Evolutionary conservation across 2,888 invertebrate species (phyloP).

Genomic region (Drosophila limbata): DNA sequence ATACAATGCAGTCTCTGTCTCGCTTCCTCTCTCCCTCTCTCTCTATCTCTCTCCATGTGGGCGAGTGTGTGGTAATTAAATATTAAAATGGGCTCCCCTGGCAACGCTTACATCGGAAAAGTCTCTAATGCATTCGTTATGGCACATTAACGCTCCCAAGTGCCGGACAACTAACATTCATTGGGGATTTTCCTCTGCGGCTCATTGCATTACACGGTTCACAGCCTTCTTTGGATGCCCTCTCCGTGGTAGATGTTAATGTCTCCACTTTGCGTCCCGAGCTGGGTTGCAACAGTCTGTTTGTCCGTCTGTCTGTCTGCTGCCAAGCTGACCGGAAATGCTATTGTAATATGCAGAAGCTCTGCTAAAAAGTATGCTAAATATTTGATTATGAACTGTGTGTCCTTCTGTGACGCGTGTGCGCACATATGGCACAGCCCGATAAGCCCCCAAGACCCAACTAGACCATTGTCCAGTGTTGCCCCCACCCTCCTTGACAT

Average conservation of each 20-base stretch:
- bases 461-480: conserved; percentile 62
- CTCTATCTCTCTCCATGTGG: not conserved
- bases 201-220: conserved; percentile 71
- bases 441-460: conserved; percentile 55
- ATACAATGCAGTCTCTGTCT: conserved; percentile 7
- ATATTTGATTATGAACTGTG: conserved; percentile 81
- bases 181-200: conserved; percentile 56
- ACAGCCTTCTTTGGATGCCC: conserved; percentile 20
- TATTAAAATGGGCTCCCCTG: conserved; percentile 62
- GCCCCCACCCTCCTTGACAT: not conserved
- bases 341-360: conserved; percentile 78
- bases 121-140: conserved; percentile 79
- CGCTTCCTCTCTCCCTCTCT: not conserved
- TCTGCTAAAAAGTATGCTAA: conserved; percentile 82
- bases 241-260: conserved; percentile 35
- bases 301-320: conserved; percentile 39
- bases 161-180: conserved; percentile 63
- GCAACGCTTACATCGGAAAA: conserved; percentile 48
- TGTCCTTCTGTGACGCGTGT: conserved; percentile 49
- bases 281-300: conserved; percentile 29
- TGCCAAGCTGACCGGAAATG: conserved; percentile 78
- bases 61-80: conserved; percentile 65
- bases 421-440: conserved; percentile 49
- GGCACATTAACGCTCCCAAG: conserved; percentile 77
- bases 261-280: conserved; percentile 18